These are phyloP conservation scores for Moxostoma hubbsi DNA, from an alignment of 2,797 vertebrate genomes.

Conservation along the genomic window DNA sequence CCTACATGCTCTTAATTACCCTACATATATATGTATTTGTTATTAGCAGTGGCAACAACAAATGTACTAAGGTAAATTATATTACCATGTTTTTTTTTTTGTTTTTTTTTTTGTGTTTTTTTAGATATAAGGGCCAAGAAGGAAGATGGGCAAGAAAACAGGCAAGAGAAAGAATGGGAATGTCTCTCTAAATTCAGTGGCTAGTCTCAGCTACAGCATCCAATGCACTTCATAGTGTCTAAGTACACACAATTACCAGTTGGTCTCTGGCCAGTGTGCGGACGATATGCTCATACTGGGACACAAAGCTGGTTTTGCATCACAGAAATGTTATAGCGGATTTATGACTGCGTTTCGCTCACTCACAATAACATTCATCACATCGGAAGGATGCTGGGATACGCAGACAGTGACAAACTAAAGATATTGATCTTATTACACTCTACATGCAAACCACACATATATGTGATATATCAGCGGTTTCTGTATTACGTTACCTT, in stretches of 20 bases:
- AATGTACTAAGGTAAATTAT: no score
- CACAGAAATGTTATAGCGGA: constrained; percentile 2
- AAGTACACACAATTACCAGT: not conserved
- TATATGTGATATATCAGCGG: not conserved
- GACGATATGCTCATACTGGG: not conserved
- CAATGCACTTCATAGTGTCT: not conserved
- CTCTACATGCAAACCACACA: not conserved
- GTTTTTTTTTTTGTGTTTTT: no score
- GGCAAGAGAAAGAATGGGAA: not conserved
- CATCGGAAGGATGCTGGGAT: constrained; percentile 6
- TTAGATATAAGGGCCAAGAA: not conserved
- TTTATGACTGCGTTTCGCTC: constrained; percentile 6
- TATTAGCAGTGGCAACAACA: no score
- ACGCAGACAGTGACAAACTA: not conserved
- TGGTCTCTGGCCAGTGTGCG: not conserved
- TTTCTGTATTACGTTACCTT: not conserved
- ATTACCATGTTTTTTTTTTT: not conserved
- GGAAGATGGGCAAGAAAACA: not conserved
- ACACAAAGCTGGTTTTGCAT: not conserved
- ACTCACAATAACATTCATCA: not conserved
- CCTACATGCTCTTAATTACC: no score
- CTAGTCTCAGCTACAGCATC: not conserved
- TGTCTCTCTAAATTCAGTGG: constrained; percentile 3
- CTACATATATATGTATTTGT: no score
- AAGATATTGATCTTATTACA: constrained; percentile 28